Evolutionary conservation across 1,140 invertebrate genomes (phyloP), one percentile per base, ranked within the genome.

Genomic region (Thrips palmi): DNA sequence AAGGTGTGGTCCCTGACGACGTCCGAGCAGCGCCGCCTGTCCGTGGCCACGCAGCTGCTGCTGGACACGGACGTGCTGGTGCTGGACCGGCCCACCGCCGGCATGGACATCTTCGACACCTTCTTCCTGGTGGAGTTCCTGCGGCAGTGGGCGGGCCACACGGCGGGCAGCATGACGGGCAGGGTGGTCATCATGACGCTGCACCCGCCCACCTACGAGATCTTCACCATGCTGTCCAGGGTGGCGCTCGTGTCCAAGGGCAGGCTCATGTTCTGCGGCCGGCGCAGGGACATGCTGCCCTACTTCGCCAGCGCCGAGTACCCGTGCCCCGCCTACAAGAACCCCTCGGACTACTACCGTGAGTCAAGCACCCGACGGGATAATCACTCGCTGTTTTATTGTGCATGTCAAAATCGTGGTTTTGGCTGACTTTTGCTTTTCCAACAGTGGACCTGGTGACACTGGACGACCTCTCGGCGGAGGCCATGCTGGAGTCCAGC

Each of bases 321-420:
- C 61, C 87, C 88, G 1, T 94, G 88, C 60, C 89, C 89, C 10
- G 77, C 86, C 0, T 93, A 84, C 52, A 94, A 94, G 58, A 96
- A 96, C 56, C 88, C 89, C 31, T 88, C 86, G 1, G 88, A 94
- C 62, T 94, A 94, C 55, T 94, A 93, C 54, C 64, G 88, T 91
- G 60, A 74, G 77, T 72, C 45, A 7, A 27, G 24, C 24, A 7
- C 24, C 7, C n/a, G 7, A 27, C 24, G n/a, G 24, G 7, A n/a
- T 27, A 27, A 27, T 8, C n/a, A 14, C 19, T 34, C 8, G 12
- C 30, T 10, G 33, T 19, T 34, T 39, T 20, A 29, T 41, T 43
- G 18, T 30, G 11, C 36, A 14, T 4, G 36, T 8, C 25, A 6
- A 3, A 3, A 5, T 33, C 20, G 7, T 24, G 22, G 12, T 7